phyloP scores from a whole-genome alignment of 64 coral and sea anemone genomes.

The Actinia tenebrosa region DNA sequence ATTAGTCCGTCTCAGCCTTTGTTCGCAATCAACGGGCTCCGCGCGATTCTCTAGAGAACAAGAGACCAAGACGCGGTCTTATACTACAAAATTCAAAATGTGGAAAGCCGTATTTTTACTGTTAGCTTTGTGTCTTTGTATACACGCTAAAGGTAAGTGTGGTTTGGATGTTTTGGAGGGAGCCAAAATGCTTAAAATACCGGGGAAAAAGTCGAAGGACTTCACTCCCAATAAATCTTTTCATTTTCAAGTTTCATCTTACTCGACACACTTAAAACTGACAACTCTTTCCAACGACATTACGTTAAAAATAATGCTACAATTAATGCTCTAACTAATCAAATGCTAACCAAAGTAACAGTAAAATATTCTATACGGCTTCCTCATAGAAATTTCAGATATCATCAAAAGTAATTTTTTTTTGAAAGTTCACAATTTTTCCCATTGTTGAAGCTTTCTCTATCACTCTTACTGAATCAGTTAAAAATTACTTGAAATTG shows the following conservation, averaged over 20 bases:
- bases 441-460: background rate
- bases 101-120: conserved; percentile 26
- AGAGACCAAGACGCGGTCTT: conserved; percentile 26
- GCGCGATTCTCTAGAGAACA: conserved; percentile 7
- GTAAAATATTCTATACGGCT: background rate
- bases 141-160: conserved; percentile 48
- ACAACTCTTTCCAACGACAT: background rate
- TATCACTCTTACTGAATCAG: background rate
- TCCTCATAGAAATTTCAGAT: background rate
- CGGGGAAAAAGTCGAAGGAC: background rate
- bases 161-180: background rate
- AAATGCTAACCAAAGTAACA: background rate
- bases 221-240: background rate
- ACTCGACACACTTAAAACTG: background rate
- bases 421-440: background rate
- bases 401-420: background rate
- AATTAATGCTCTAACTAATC: background rate
- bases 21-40: conserved; percentile 16
- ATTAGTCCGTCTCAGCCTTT: conserved; percentile 49
- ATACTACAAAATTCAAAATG: conserved; percentile 36
- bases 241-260: background rate
- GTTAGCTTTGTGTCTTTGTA: conserved; percentile 26
- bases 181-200: background rate
- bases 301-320: background rate
- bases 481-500: background rate